Evolutionary conservation across 2,113 vertebrate genomes (phyloP).

Genomic region (Origma solitaria): DNA sequence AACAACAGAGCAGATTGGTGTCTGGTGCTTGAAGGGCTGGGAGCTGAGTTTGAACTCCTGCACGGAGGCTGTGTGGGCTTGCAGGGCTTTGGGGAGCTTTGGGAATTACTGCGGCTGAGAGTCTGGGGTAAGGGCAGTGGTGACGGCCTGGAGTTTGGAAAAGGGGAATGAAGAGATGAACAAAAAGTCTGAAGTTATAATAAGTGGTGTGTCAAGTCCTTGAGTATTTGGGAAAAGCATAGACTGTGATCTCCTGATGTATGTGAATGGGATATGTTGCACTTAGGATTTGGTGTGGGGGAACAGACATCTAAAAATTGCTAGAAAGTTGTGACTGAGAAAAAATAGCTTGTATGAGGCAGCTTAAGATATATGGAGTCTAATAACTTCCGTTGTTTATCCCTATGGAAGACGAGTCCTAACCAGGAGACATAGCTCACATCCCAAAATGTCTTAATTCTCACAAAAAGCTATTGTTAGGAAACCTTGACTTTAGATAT

Average conservation of each 20-base stretch:
- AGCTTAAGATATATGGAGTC: neutral
- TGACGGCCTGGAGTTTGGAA: neutral
- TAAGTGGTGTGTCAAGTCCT: neutral
- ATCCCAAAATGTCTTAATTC: neutral
- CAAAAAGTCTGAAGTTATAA: neutral
- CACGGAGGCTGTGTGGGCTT: rapidly evolving
- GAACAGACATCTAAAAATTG: neutral
- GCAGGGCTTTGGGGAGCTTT: neutral
- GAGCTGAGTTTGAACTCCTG: neutral
- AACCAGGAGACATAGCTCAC: neutral
- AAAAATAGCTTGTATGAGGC: neutral
- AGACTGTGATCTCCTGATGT: neutral
- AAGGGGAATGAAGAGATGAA: neutral
- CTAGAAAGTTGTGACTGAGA: neutral
- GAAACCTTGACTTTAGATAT: neutral
- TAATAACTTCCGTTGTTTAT: neutral
- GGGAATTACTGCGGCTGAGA: neutral
- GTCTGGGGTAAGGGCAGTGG: neutral
- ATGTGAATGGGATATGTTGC: neutral
- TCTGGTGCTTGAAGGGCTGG: neutral
- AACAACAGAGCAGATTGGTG: neutral
- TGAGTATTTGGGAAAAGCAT: neutral
- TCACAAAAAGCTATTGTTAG: neutral
- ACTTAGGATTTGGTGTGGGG: neutral
- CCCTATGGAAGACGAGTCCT: neutral